phyloP scores from a whole-genome alignment of 2,888 invertebrate genomes.

The Clunio marinus region DNA sequence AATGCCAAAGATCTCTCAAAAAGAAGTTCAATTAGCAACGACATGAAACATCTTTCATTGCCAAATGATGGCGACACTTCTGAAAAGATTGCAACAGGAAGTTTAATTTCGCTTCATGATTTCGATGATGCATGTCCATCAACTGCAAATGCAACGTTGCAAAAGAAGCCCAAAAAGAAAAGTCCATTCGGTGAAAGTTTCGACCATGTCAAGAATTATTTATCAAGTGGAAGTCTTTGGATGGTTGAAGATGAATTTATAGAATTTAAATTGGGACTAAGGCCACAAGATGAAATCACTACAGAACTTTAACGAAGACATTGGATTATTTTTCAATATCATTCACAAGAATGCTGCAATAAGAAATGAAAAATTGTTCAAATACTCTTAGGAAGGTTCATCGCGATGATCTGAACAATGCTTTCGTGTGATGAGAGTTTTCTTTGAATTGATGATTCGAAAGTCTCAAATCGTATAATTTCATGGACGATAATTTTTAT shows the following conservation, averaged over 20 bases:
- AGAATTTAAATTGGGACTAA: slow-evolving; percentile 68
- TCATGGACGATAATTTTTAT: too few relatives aligned
- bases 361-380: too few relatives aligned
- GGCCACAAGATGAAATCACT: slow-evolving; percentile 84
- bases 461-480: too few relatives aligned
- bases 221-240: slow-evolving; percentile 56
- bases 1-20: not conserved
- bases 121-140: slow-evolving; percentile 51
- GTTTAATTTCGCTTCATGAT: slow-evolving; percentile 51
- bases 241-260: slow-evolving; percentile 73
- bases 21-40: not conserved
- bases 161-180: not conserved
- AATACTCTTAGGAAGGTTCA: too few relatives aligned
- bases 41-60: slow-evolving; percentile 1
- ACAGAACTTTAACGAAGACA: slow-evolving; percentile 74
- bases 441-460: too few relatives aligned
- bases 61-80: not conserved
- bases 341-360: too few relatives aligned
- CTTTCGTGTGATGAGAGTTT: too few relatives aligned
- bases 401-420: too few relatives aligned
- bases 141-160: slow-evolving; percentile 44
- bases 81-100: slow-evolving; percentile 47
- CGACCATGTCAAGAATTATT: slow-evolving; percentile 53
- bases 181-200: slow-evolving; percentile 57
- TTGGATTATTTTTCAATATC: too few relatives aligned